Percentiles rank a stretch among this genome's conserved stretches.
These are phyloP conservation scores for Neotoxoptera formosana DNA, from an alignment of 1,140 invertebrate species.

Conservation along the genomic window DNA sequence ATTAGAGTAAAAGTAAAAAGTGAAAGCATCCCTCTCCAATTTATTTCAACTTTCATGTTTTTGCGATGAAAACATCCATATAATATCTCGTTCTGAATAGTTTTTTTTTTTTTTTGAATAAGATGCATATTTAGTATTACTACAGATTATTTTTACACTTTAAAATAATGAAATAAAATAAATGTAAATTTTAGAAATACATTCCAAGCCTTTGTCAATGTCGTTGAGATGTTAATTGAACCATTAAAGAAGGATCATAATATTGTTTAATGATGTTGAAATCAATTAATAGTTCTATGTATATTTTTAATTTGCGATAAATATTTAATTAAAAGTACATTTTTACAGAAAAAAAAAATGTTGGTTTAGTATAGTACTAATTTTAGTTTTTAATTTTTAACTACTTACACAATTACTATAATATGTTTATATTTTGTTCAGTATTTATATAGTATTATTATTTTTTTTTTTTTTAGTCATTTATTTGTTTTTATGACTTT, in stretches of 20 bases:
- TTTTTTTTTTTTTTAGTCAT: no score
- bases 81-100: background rate
- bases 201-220: background rate
- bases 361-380: background rate
- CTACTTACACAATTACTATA: background rate
- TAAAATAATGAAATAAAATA: background rate
- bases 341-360: background rate
- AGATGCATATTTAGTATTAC: background rate
- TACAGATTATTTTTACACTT: constrained; percentile 6
- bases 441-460: background rate
- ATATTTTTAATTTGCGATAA: background rate
- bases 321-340: background rate
- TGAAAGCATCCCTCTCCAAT: background rate
- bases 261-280: background rate
- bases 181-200: background rate
- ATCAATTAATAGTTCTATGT: background rate
- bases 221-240: background rate
- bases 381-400: background rate
- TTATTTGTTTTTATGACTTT: no score
- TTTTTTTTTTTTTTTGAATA: background rate
- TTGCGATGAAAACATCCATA: background rate
- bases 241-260: background rate
- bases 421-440: background rate
- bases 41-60: background rate
- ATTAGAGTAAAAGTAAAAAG: constrained; percentile 7